Conservation (phyloP, 2,797 vertebrate genomes). For the Centropyge bicolor region DNA sequence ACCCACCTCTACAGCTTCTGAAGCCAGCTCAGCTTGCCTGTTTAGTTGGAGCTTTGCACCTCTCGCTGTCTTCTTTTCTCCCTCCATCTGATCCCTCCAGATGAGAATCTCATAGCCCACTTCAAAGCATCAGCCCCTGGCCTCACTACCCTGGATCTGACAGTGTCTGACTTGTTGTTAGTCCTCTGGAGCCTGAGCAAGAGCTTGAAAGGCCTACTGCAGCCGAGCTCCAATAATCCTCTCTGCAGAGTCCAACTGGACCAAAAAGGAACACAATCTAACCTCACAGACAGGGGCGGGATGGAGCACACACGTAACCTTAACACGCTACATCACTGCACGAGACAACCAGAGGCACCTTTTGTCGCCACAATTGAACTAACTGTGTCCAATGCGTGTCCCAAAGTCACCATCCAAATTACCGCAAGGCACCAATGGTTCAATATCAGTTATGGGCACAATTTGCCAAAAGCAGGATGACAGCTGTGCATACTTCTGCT, state of each 20-base stretch:
- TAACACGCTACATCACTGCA: constrained; percentile 48
- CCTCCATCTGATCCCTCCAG: constrained; percentile 73
- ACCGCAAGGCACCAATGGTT: constrained; percentile 38
- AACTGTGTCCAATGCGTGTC: constrained; percentile 15
- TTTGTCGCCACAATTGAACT: constrained; percentile 31
- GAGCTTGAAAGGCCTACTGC: constrained; percentile 74
- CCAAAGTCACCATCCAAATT: constrained; percentile 48
- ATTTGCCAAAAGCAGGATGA: constrained; percentile 50
- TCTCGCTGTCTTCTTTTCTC: constrained; percentile 64
- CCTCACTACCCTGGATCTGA: constrained; percentile 77
- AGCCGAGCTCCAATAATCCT: constrained; percentile 73
- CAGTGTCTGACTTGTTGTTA: constrained; percentile 79
- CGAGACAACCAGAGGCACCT: constrained; percentile 22
- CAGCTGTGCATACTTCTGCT: constrained; percentile 48
- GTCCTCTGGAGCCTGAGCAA: constrained; percentile 74
- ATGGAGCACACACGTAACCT: constrained; percentile 38
- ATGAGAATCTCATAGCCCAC: constrained; percentile 79
- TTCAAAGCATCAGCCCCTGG: constrained; percentile 81
- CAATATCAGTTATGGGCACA: constrained; percentile 39
- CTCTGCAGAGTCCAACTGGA: constrained; percentile 65
- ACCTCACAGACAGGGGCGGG: constrained; percentile 48
- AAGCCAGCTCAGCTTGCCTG: constrained; percentile 52
- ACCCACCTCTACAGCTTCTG: constrained; percentile 44
- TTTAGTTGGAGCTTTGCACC: constrained; percentile 74
- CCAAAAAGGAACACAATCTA: constrained; percentile 64